phyloP scores from a whole-genome alignment of 2,888 invertebrate species.

The Dynastes tityus region DNA sequence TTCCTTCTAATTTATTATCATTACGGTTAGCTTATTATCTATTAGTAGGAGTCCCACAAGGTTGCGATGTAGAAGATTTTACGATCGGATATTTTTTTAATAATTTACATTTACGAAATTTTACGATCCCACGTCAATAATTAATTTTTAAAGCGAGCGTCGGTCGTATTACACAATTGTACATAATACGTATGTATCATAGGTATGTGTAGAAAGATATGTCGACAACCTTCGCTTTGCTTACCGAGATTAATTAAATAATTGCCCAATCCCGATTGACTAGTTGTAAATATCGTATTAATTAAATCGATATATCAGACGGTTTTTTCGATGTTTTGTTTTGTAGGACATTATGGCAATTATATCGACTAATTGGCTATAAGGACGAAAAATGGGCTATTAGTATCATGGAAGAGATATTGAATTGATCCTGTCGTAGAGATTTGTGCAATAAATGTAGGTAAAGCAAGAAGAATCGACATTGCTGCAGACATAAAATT shows the following conservation, averaged over 20 bases:
- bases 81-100: not conserved
- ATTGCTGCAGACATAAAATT: no score
- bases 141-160: not conserved
- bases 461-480: not conserved
- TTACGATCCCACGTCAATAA: not conserved
- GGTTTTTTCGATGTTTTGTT: not conserved
- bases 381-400: not conserved
- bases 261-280: not conserved
- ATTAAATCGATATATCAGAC: slow-evolving; percentile 5
- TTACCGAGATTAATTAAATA: slow-evolving; percentile 3
- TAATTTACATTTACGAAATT: not conserved
- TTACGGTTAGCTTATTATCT: no score
- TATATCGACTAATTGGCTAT: not conserved
- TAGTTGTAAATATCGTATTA: not conserved
- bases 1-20: no score
- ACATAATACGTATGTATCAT: not conserved
- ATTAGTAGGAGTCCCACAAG: no score
- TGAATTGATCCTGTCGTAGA: not conserved
- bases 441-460: not conserved
- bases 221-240: not conserved
- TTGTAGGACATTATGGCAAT: not conserved
- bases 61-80: not conserved
- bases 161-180: slow-evolving; percentile 3
- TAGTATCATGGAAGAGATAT: not conserved
- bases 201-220: not conserved